Conservation (phyloP, 2,797 vertebrate species). For the Lemur catta region DNA sequence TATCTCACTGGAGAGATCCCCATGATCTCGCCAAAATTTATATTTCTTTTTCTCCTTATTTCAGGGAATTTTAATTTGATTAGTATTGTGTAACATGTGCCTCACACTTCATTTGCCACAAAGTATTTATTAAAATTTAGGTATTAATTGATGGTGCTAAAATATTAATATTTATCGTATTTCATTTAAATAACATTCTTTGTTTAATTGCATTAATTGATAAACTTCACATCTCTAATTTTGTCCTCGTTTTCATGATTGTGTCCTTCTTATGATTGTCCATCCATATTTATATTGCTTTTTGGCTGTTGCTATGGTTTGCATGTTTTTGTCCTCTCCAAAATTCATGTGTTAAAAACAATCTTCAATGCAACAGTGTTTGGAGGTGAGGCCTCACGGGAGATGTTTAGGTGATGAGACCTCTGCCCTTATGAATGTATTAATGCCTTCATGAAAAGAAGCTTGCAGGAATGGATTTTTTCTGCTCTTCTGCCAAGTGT, state of each 20-base stretch:
- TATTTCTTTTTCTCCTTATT: background rate
- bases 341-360: background rate
- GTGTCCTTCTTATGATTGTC: background rate
- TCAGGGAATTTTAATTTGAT: background rate
- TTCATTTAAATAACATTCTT: background rate
- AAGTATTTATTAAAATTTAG: background rate
- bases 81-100: background rate
- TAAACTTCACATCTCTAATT: background rate
- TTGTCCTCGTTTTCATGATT: background rate
- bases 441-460: background rate
- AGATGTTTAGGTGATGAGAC: background rate
- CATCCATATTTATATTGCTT: background rate
- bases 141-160: background rate
- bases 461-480: background rate
- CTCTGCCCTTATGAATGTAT: background rate
- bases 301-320: background rate
- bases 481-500: background rate
- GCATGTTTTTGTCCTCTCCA: background rate
- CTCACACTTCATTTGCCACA: background rate
- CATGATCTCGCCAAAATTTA: background rate
- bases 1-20: background rate
- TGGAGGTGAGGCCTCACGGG: rapidly evolving
- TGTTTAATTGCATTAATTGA: background rate
- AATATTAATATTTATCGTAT: background rate
- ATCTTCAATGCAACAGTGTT: background rate